Percentiles rank a stretch among this genome's conserved stretches.
phyloP scores from a whole-genome alignment of 2,113 vertebrate genomes.

The Chaetodon trifascialis region DNA sequence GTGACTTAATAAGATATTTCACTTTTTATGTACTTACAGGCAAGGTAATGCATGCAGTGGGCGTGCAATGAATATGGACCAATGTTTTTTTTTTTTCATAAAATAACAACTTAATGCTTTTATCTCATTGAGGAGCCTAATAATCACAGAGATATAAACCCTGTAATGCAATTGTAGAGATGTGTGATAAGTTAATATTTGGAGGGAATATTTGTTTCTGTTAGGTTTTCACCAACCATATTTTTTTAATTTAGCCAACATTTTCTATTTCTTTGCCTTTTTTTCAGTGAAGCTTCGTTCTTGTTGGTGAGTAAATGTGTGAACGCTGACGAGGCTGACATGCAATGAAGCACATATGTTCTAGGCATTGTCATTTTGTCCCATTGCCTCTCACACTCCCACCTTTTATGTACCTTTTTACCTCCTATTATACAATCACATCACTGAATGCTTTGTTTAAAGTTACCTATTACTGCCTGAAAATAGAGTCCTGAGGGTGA shows the following conservation, averaged over 20 bases:
- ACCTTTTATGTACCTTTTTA: not conserved
- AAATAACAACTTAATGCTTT: conserved; percentile 38
- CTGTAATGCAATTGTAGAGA: conserved; percentile 43
- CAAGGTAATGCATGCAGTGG: conserved; percentile 37
- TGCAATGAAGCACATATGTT: not conserved
- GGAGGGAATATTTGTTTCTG: conserved; percentile 34
- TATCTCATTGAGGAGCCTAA: conserved; percentile 53
- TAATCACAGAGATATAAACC: conserved; percentile 31
- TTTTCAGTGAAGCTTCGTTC: not conserved
- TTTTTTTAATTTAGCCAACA: conserved; percentile 31
- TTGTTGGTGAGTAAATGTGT: not conserved
- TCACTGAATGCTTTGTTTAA: conserved; percentile 22
- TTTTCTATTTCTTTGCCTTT: not conserved
- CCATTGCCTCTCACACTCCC: not conserved
- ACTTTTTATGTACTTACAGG: conserved; percentile 58
- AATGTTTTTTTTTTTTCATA: conserved; percentile 9
- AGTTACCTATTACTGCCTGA: conserved; percentile 16
- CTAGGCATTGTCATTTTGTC: not conserved
- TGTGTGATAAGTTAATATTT: conserved; percentile 26
- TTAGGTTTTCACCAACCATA: conserved; percentile 15
- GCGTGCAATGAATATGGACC: conserved; percentile 35
- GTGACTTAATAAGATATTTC: conserved; percentile 58
- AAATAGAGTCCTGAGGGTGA: conserved; percentile 34
- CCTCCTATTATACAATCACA: not conserved
- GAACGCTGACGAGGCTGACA: not conserved